Conservation (phyloP, 2,888 invertebrate genomes). For the Amphipoea lucens region DNA sequence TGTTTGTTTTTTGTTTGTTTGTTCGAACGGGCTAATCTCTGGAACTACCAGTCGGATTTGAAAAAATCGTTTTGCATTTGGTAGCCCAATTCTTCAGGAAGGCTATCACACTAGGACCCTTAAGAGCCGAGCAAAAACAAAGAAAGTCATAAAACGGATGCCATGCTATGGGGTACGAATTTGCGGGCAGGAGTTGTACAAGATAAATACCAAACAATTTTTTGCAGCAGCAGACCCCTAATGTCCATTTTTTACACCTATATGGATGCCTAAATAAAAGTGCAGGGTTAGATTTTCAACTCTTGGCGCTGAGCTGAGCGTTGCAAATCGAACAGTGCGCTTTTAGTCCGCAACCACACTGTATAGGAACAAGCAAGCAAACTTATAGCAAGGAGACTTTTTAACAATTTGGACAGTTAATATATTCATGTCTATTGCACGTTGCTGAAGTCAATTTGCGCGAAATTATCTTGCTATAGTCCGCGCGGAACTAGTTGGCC, state of each 20-base stretch:
- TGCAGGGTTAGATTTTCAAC: neutral
- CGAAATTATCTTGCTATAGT: neutral
- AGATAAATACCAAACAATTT: no score
- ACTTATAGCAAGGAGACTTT: neutral
- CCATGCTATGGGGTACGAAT: no score
- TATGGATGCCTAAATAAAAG: neutral
- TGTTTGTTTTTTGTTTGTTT: neutral
- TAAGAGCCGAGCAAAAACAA: no score
- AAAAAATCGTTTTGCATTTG: no score
- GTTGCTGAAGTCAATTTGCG: neutral
- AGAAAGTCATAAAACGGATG: no score
- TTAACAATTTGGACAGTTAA: neutral
- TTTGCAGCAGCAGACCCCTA: neutral
- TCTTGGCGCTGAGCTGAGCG: neutral
- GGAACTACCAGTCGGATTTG: neutral
- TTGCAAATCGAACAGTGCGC: neutral
- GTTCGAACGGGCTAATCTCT: neutral
- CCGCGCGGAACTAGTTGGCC: no score
- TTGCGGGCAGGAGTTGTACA: no score
- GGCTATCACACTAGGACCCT: no score
- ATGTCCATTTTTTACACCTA: neutral
- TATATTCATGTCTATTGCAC: neutral
- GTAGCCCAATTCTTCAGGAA: no score
- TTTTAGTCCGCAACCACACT: neutral
- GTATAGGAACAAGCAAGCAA: neutral